Percentiles rank a stretch among this genome's conserved stretches.
Conservation (phyloP, 2,888 invertebrate species). For the Argyresthia goedartella region DNA sequence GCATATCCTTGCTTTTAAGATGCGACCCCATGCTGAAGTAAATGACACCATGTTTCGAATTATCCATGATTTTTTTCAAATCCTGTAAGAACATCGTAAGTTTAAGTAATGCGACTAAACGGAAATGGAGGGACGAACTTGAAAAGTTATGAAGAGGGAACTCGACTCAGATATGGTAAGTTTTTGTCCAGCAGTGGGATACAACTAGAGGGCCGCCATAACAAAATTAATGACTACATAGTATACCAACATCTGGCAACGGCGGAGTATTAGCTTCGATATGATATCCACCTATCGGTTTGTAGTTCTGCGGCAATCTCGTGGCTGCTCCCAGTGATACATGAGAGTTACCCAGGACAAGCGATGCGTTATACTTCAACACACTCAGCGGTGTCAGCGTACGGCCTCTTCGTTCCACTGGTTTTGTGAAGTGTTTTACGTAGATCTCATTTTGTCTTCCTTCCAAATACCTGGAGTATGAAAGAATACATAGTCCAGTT, state of each 20-base stretch:
- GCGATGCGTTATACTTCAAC: constrained; percentile 8
- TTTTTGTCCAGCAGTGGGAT: background rate
- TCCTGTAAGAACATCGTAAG: background rate
- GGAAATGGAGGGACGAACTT: background rate
- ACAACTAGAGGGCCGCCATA: background rate
- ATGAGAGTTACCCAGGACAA: constrained; percentile 13
- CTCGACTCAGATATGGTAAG: background rate
- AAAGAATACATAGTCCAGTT: too few relatives aligned
- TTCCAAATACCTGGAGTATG: background rate
- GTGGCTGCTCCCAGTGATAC: constrained; percentile 11
- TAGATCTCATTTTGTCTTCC: constrained; percentile 8
- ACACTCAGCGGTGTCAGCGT: constrained; percentile 7
- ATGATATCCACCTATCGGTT: constrained; percentile 13
- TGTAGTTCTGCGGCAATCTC: constrained; percentile 13
- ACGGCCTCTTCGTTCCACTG: constrained; percentile 6
- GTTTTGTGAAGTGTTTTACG: too few relatives aligned
- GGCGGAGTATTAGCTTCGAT: too few relatives aligned
- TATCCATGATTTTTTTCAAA: too few relatives aligned
- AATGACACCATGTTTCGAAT: too few relatives aligned
- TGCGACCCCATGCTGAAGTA: constrained; percentile 44
- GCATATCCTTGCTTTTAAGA: constrained; percentile 27
- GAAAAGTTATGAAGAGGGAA: too few relatives aligned
- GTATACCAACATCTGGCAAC: too few relatives aligned
- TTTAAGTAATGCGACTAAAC: background rate
- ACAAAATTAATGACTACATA: background rate